Percentiles rank a stretch among this genome's conserved stretches.
phyloP scores from a whole-genome alignment of 2,113 vertebrate species.

The Cyprinus carpio region DNA sequence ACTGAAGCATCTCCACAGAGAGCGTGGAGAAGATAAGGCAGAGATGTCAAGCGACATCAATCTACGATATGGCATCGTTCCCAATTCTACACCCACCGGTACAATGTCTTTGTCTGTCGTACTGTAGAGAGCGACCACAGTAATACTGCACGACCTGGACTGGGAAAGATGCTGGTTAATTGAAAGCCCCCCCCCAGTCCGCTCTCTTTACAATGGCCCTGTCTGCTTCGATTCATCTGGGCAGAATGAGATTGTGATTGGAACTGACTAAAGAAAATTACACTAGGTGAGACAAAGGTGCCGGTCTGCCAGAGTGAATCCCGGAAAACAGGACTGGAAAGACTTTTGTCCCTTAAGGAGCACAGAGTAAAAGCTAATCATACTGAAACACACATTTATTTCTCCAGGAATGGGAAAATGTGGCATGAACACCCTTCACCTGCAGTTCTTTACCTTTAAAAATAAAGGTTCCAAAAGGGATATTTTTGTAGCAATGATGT shows the following conservation, averaged over 20 bases:
- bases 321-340: background rate
- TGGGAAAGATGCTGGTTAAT: slow-evolving; percentile 17
- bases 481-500: background rate
- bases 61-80: slow-evolving; percentile 39
- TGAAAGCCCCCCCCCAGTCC: slow-evolving; percentile 18
- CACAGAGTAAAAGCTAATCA: background rate
- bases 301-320: background rate
- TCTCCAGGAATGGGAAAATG: background rate
- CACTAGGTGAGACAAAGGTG: slow-evolving; percentile 23
- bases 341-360: background rate
- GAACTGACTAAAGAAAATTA: slow-evolving; percentile 25
- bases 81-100: background rate
- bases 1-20: slow-evolving; percentile 48
- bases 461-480: background rate
- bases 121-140: background rate
- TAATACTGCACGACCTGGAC: background rate
- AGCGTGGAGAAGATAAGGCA: slow-evolving; percentile 58
- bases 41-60: slow-evolving; percentile 53
- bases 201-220: slow-evolving; percentile 7
- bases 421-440: background rate
- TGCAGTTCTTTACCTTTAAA: background rate
- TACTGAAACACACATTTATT: slow-evolving; percentile 11
- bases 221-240: slow-evolving; percentile 22
- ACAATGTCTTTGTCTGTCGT: background rate
- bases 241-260: slow-evolving; percentile 30